Conservation (phyloP, 2,888 invertebrate genomes). For the Caenorhabditis auriculariae region DNA sequence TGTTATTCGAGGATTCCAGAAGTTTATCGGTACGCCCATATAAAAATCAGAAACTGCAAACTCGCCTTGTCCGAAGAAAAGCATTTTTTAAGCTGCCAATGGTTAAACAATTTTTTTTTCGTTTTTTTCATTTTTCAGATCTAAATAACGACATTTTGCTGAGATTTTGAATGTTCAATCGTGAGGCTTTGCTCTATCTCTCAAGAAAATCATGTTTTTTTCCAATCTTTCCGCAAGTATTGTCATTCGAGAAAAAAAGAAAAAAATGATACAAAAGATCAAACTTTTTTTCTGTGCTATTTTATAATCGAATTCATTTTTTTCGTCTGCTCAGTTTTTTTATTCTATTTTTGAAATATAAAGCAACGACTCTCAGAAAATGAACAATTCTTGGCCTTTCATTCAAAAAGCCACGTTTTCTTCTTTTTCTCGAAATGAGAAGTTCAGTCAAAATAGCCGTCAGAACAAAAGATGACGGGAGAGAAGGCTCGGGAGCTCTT, state of each 20-base stretch:
- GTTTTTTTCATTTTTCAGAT: neutral
- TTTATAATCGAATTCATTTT: neutral
- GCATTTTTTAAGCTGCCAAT: too few relatives aligned
- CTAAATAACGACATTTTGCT: neutral
- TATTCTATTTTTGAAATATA: too few relatives aligned
- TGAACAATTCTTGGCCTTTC: too few relatives aligned
- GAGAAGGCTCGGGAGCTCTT: neutral
- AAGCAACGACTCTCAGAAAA: too few relatives aligned
- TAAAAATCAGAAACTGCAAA: too few relatives aligned
- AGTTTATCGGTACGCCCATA: too few relatives aligned
- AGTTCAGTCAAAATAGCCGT: neutral
- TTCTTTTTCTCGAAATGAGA: slow-evolving; percentile 1
- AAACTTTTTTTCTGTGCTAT: too few relatives aligned
- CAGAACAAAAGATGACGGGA: neutral
- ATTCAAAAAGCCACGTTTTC: neutral
- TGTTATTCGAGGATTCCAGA: too few relatives aligned
- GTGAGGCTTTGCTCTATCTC: neutral
- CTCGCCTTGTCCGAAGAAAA: too few relatives aligned
- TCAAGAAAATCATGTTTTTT: neutral
- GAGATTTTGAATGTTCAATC: neutral
- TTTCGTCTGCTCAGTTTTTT: neutral
- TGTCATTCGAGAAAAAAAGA: too few relatives aligned
- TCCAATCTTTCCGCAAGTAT: neutral
- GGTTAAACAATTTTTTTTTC: neutral
- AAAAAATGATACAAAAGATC: too few relatives aligned